Evolutionary conservation across 1,140 invertebrate genomes (phyloP).

Genomic region (Zaprionus kolodkinae): DNA sequence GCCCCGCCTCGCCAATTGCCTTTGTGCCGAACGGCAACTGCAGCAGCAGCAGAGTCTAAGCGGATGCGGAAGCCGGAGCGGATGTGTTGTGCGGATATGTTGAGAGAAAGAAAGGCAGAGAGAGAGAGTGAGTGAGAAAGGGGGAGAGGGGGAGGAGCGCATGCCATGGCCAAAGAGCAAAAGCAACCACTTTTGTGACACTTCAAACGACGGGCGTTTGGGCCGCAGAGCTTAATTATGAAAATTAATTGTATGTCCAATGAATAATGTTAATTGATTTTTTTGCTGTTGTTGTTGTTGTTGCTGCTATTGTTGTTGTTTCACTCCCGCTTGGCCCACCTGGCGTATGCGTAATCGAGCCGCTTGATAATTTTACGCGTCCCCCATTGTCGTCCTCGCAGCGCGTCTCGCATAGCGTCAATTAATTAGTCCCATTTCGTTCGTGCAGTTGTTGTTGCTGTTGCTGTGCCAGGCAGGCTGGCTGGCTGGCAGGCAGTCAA

Average conservation of each 20-base stretch:
- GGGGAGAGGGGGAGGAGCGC: not conserved
- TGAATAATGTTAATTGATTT: conserved; percentile 75
- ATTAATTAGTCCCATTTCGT: conserved; percentile 56
- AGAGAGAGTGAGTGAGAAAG: too few relatives aligned
- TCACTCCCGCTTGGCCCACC: not conserved
- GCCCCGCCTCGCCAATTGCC: conserved; percentile 43
- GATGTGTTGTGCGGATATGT: not conserved
- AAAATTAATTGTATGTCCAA: conserved; percentile 70
- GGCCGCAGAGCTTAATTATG: conserved; percentile 60
- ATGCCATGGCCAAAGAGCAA: conserved; percentile 8
- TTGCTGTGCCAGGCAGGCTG: conserved; percentile 34
- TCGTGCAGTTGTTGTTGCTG: not conserved
- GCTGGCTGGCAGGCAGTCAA: conserved; percentile 20
- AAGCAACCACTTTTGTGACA: conserved; percentile 15
- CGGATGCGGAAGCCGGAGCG: conserved; percentile 8
- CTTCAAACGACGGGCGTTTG: conserved; percentile 38
- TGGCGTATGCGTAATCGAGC: conserved; percentile 33
- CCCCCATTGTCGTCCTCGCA: not conserved
- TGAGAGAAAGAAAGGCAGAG: not conserved
- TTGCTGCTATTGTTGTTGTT: not conserved
- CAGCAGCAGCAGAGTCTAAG: conserved; percentile 12
- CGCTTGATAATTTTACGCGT: conserved; percentile 1
- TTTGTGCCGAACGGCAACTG: conserved; percentile 49
- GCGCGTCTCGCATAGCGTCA: conserved; percentile 28
- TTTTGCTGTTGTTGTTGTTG: conserved; percentile 7